These are phyloP conservation scores for Antennarius maculatus DNA, from an alignment of 2,797 vertebrate genomes.

Conservation along the genomic window DNA sequence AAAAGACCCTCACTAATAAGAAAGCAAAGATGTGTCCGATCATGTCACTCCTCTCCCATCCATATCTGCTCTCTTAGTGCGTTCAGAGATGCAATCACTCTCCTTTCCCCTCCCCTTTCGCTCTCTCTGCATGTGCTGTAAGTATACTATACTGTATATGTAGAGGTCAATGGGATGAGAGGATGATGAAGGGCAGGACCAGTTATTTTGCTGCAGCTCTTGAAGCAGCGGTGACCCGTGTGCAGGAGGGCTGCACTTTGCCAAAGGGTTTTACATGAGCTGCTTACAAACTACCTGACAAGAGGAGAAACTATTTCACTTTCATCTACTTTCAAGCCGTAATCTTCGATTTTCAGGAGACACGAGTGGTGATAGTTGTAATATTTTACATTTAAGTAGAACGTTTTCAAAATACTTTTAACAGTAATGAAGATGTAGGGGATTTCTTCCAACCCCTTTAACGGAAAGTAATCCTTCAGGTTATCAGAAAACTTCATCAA, in stretches of 20 bases:
- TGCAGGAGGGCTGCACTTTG: constrained; percentile 67
- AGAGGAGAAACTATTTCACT: constrained; percentile 55
- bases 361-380: background rate
- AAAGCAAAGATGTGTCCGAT: constrained; percentile 71
- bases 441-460: background rate
- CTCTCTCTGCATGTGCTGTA: constrained; percentile 51
- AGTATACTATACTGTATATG: constrained; percentile 65
- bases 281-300: constrained; percentile 57
- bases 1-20: constrained; percentile 75
- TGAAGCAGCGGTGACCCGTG: constrained; percentile 66
- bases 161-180: constrained; percentile 73
- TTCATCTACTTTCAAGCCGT: constrained; percentile 40
- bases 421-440: background rate
- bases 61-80: constrained; percentile 61
- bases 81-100: constrained; percentile 76
- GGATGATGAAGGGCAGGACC: constrained; percentile 73
- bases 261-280: constrained; percentile 54
- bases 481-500: background rate
- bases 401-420: background rate
- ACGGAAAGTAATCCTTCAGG: background rate
- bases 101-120: constrained; percentile 23
- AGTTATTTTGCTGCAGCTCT: constrained; percentile 71
- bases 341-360: constrained; percentile 21
- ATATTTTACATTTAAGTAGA: constrained; percentile 6
- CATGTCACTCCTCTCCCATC: constrained; percentile 64